Base-by-base conservation (phyloP, 2,113 vertebrate species). In the Cyprinodon tularosa region DNA sequence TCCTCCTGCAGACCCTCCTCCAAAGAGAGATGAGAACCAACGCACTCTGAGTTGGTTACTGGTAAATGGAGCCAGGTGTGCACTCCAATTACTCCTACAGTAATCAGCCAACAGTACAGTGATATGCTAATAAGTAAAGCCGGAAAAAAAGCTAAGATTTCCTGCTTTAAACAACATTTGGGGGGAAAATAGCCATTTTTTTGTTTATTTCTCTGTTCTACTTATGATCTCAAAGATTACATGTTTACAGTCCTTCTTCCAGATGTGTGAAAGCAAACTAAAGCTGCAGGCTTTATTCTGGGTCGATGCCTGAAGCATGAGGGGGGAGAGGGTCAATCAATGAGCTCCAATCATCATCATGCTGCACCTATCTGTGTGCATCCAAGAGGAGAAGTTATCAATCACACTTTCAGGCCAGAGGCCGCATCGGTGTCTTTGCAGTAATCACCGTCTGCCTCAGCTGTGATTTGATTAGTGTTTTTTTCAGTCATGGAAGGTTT, bases 321-420 rank as follows among this genome's bases (percentile, higher is more conserved):
- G 64, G 17, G 4, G 37, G 45, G 60, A 36, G 60, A 37, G 45
- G 57, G 64, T 75, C 70, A 11, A 77, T 88, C 72, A 50, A 66
- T 68, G 70, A 57, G 39, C 22, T n/a, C 36, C 67, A n/a, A 60
- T 85, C 81, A 74, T 40, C 63, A 66, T 81, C 66, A 67, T 13
- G 20, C 29, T 20, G 66, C 39, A 59, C 12, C 6, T 1, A 11
- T 17, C 2, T n/a, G 22, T 37, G 59, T 60, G 39, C 72, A 68
- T 83, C 37, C 57, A 53, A 48, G 67, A 1, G 0, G 74, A 76
- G 64, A 61, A 36, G n/a, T 20, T 62, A 64, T 66, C 65, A 39
- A 48, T 60, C 64, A 75, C 72, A 17, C 80, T 71, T 77, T 70
- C n/a, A 39, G 37, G 64, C 39, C 60, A 76, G 81, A 73, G 48